A percentile compares a stretch with the other conserved stretches of the same genome.
These are phyloP conservation scores for Zingel zingel DNA, from an alignment of 2,113 vertebrate species.

Conservation along the genomic window DNA sequence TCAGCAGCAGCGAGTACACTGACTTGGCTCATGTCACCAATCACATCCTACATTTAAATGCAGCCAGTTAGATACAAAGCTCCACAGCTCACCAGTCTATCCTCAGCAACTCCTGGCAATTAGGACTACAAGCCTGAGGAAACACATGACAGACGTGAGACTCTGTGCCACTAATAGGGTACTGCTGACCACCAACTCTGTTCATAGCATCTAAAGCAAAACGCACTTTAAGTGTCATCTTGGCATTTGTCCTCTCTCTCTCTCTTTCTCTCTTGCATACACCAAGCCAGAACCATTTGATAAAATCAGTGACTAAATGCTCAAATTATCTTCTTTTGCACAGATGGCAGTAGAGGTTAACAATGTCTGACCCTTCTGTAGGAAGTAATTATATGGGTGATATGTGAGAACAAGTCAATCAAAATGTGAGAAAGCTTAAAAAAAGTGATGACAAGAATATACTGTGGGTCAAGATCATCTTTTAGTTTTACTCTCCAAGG, in stretches of 20 bases:
- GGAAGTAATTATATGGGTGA: constrained; percentile 38
- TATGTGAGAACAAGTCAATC: constrained; percentile 46
- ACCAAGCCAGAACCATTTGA: constrained; percentile 22
- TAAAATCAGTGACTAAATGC: constrained; percentile 24
- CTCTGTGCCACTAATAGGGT: constrained; percentile 41
- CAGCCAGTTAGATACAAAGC: constrained; percentile 40
- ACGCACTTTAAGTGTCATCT: constrained; percentile 20
- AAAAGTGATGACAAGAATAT: constrained; percentile 18
- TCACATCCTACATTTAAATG: constrained; percentile 45
- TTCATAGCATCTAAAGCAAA: constrained; percentile 22
- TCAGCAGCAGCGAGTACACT: constrained; percentile 23
- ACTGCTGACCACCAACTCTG: constrained; percentile 32
- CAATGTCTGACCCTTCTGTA: constrained; percentile 28
- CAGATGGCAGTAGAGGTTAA: constrained; percentile 31
- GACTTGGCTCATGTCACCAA: constrained; percentile 37
- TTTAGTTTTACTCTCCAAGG: background rate
- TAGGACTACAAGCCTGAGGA: constrained; percentile 45
- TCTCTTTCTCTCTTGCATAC: background rate
- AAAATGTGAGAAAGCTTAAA: constrained; percentile 44
- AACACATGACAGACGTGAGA: constrained; percentile 21
- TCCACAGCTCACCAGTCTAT: constrained; percentile 33
- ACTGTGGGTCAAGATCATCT: background rate
- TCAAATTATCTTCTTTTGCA: constrained; percentile 34
- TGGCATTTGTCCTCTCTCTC: background rate
- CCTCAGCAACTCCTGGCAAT: constrained; percentile 46